A percentile compares a stretch with the other conserved stretches of the same genome.
phyloP scores from a whole-genome alignment of 2,797 vertebrate species.

The Notolabrus celidotus region DNA sequence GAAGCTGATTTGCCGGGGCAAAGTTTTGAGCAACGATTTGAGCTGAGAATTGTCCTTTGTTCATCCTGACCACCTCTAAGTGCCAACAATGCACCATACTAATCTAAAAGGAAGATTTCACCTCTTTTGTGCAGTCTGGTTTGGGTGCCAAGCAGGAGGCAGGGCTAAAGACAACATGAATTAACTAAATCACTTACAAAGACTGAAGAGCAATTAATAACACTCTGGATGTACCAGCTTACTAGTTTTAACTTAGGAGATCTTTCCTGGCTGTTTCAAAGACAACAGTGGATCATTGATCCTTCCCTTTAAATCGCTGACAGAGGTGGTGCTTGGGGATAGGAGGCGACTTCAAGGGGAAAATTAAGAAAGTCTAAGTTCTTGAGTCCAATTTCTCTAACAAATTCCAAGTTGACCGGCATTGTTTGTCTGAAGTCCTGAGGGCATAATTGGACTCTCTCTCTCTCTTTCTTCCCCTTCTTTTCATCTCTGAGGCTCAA shows the following conservation, averaged over 20 bases:
- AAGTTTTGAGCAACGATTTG: no score
- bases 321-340: not conserved
- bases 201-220: not conserved
- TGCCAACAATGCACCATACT: conserved; percentile 10
- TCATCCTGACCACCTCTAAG: not conserved
- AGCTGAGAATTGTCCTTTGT: no score
- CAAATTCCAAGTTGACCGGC: conserved; percentile 41
- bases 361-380: conserved; percentile 17
- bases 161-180: not conserved
- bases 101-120: no score
- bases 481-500: conserved; percentile 41
- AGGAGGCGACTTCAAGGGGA: not conserved
- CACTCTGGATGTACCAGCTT: not conserved
- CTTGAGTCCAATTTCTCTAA: conserved; percentile 37
- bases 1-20: no score
- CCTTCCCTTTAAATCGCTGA: conserved; percentile 35
- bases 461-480: conserved; percentile 4
- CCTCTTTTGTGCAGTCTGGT: no score
- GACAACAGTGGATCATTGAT: conserved; percentile 17
- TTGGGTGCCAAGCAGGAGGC: not conserved
- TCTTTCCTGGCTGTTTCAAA: conserved; percentile 5
- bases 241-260: conserved; percentile 10
- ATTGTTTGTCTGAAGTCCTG: conserved; percentile 48
- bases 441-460: conserved; percentile 38
- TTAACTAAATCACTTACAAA: not conserved